Evolutionary conservation across 2,888 invertebrate genomes (phyloP), one percentile per base, ranked within the genome.

Genomic region (Cryptus armator): DNA sequence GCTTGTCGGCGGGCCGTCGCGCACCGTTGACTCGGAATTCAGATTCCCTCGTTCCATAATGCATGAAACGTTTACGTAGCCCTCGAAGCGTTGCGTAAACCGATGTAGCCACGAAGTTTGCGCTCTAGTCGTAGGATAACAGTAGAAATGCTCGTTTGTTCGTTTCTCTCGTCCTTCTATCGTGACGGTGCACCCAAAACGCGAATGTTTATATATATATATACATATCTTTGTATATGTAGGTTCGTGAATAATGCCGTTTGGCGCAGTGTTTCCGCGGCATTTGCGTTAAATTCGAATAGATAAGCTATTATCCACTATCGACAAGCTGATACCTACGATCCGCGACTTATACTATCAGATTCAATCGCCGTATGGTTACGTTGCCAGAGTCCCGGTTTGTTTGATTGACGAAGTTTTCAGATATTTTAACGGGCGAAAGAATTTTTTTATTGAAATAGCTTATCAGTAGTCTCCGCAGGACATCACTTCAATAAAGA

Each of bases 21-120:
- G 43, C 19, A 53, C 14, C 56, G 68, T 75, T 37, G 68, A 77
- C 80, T 81, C 87, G 85, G 81, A 91, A 91, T 91, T 91, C 91
- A 90, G 89, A 92, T 91, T 90, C 88, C 46, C 90, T 89, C 88
- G 87, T 91, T 92, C 90, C 91, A 92, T 92, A 91, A 92, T 91
- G 90, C 91, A 92, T 91, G 90, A 91, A 90, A 86, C 91, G 90
- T 91, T 92, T 91, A 91, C 91, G 90, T 87, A 90, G 88, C 90
- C 89, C 89, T 90, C 91, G 89, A 86, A 86, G 84, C 82, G 68
- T 86, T 88, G 90, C 90, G 88, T 88, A 89, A 91, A 91, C 90
- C 90, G 89, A 91, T 89, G 90, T 89, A 90, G 88, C 87, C 86
- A 87, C 48, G 76, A 70, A 71, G 53, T 77, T 81, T 67, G 44